Percentiles rank a stretch among this genome's conserved stretches.
Conservation (phyloP, 2,888 invertebrate species). For the Megalurothrips usitatus region DNA sequence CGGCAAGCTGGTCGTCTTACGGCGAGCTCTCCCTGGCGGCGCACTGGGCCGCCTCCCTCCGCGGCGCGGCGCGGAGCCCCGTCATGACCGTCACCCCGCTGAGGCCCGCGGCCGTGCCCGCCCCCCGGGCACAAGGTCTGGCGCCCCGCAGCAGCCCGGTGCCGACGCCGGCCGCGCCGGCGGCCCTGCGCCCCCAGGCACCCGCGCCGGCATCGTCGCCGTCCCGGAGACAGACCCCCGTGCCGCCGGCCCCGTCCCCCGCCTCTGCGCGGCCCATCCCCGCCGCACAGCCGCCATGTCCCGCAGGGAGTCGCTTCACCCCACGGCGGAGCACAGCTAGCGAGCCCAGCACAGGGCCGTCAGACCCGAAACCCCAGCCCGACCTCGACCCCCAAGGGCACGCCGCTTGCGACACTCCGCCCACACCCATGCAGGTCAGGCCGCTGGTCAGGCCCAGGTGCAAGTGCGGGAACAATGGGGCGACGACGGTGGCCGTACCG, state of each 20-base stretch:
- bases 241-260: neutral
- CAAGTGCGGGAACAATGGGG: too few species aligned
- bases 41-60: neutral
- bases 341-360: neutral
- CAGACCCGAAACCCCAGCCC: neutral
- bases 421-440: too few species aligned
- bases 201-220: neutral
- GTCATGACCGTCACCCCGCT: neutral
- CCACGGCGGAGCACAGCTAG: neutral
- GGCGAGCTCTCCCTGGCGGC: neutral
- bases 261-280: neutral
- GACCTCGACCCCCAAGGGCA: neutral
- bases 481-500: too few species aligned
- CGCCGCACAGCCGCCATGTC: neutral
- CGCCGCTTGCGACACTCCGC: too few species aligned
- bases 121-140: neutral
- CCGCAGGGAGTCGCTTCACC: neutral
- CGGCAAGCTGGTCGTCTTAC: neutral
- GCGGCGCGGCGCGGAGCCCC: neutral
- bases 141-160: neutral
- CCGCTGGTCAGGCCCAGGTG: too few species aligned
- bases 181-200: neutral
- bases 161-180: neutral
- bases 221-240: neutral
- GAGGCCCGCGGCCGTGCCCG: neutral